Conservation (phyloP, 64 coral and sea anemone genomes). For the Porites lutea region DNA sequence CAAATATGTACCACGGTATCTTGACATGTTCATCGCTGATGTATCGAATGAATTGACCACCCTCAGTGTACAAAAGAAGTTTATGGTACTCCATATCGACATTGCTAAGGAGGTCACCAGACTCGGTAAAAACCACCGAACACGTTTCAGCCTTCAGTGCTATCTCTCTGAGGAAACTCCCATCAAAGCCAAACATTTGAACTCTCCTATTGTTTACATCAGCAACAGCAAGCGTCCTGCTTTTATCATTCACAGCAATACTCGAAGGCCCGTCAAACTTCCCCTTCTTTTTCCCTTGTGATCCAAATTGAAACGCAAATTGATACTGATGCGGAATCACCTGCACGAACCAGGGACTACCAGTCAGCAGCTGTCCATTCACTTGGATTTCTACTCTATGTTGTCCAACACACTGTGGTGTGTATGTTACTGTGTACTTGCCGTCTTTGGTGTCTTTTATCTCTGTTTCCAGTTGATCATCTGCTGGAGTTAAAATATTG, state of each 20-base stretch:
- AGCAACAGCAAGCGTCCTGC: neutral
- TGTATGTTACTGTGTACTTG: too few species aligned
- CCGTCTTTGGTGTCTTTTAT: too few species aligned
- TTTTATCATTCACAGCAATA: neutral
- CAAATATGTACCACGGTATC: neutral
- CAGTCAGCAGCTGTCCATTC: constrained; percentile 11
- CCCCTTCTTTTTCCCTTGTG: neutral
- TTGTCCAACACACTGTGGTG: too few species aligned
- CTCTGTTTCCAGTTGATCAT: too few species aligned
- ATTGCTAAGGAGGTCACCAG: neutral
- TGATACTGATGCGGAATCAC: too few species aligned
- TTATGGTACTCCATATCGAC: neutral
- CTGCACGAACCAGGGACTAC: neutral
- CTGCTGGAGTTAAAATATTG: neutral
- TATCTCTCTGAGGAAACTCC: neutral
- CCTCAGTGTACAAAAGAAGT: neutral
- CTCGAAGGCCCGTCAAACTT: neutral
- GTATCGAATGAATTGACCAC: neutral
- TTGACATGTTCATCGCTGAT: neutral
- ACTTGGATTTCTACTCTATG: neutral
- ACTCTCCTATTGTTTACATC: neutral
- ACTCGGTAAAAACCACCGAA: neutral
- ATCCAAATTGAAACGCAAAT: neutral
- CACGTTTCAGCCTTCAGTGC: neutral
- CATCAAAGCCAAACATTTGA: constrained; percentile 22